These are phyloP conservation scores for Oplegnathus fasciatus DNA, from an alignment of 2,113 vertebrate species.

Conservation along the genomic window DNA sequence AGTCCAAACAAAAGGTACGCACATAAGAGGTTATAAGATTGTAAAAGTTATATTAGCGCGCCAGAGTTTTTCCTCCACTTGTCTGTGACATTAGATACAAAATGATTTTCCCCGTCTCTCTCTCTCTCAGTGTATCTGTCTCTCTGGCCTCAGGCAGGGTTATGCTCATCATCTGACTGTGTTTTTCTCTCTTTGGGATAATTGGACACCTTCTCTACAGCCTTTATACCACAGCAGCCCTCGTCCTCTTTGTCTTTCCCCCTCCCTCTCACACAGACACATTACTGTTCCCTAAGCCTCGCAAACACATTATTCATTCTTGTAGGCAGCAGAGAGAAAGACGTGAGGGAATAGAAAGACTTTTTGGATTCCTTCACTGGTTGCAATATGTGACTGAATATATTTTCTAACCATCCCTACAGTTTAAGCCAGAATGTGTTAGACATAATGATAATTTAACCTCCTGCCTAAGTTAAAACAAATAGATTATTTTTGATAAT, in stretches of 20 bases:
- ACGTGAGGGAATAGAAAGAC: conserved; percentile 12
- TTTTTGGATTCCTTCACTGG: conserved; percentile 19
- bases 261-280: conserved; percentile 8
- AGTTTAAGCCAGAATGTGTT: not conserved
- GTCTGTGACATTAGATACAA: conserved; percentile 23
- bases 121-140: not conserved
- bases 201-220: conserved; percentile 71
- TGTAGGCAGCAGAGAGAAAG: conserved; percentile 5
- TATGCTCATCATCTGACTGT: conserved; percentile 45
- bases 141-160: conserved; percentile 52
- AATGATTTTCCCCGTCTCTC: conserved; percentile 24
- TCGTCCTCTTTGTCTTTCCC: conserved; percentile 17
- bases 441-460: not conserved
- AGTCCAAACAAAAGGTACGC: conserved; percentile 23
- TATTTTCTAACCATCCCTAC: not conserved
- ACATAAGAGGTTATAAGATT: conserved; percentile 16
- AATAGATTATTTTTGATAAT: not conserved
- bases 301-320: conserved; percentile 35
- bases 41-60: conserved; percentile 28
- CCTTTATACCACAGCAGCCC: conserved; percentile 36
- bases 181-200: conserved; percentile 61
- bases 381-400: not conserved
- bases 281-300: conserved; percentile 18
- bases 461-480: not conserved
- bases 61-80: conserved; percentile 21